Evolutionary conservation across 2,888 invertebrate species (phyloP).

Genomic region (Sarcophaga variegata): DNA sequence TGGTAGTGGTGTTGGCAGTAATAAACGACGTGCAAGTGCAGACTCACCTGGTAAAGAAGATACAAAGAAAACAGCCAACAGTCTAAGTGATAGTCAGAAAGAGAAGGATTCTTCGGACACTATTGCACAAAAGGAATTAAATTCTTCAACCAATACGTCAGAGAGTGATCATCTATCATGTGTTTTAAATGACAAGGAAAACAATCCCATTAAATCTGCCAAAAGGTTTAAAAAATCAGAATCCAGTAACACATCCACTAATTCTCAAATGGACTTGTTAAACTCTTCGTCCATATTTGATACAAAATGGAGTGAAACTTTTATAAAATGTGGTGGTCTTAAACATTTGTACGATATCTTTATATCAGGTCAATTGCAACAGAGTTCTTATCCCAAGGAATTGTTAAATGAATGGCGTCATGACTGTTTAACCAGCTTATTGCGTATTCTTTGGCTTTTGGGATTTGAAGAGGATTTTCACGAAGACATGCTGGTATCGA

Average conservation of each 20-base stretch:
- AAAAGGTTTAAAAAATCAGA: constrained; percentile 71
- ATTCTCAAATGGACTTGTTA: constrained; percentile 57
- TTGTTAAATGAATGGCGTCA: constrained; percentile 91
- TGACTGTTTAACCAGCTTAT: constrained; percentile 93
- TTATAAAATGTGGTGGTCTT: constrained; percentile 93
- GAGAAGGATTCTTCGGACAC: constrained; percentile 67
- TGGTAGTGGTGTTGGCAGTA: constrained; percentile 45
- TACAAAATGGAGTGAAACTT: constrained; percentile 88
- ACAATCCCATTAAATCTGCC: constrained; percentile 72
- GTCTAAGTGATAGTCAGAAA: constrained; percentile 39
- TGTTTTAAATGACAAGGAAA: constrained; percentile 76
- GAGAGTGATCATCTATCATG: constrained; percentile 65
- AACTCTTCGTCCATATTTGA: constrained; percentile 57
- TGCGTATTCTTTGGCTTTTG: constrained; percentile 93
- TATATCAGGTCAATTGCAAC: constrained; percentile 91
- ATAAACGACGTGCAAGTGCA: constrained; percentile 48
- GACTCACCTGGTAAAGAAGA: constrained; percentile 56
- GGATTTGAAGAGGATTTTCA: constrained; percentile 85
- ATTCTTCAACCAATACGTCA: constrained; percentile 61
- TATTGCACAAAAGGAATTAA: constrained; percentile 69
- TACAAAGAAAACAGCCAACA: constrained; percentile 18
- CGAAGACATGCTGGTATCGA: constrained; percentile 84
- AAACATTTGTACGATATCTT: constrained; percentile 95
- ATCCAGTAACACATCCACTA: constrained; percentile 38
- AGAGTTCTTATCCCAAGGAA: constrained; percentile 86